A percentile compares a stretch with the other conserved stretches of the same genome.
Conservation (phyloP, 2,113 vertebrate genomes). For the Dipodomys ordii region DNA sequence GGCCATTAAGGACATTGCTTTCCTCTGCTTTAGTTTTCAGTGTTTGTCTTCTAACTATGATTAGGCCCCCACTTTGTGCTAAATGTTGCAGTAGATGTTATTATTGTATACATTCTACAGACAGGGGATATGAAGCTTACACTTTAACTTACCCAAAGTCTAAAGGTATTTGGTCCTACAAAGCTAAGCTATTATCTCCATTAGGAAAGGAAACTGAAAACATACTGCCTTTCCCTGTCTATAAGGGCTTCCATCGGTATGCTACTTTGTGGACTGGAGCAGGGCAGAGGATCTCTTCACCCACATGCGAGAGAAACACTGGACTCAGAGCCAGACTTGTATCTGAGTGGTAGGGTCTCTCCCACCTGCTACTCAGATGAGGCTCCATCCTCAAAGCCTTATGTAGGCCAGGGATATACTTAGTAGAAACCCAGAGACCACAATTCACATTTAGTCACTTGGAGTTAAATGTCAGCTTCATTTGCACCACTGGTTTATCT, state of each 20-base stretch:
- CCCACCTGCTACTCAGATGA: background rate
- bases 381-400: too few species aligned
- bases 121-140: background rate
- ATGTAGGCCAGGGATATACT: too few species aligned
- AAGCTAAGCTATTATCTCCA: background rate
- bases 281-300: background rate
- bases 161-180: background rate
- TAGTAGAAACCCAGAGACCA: background rate
- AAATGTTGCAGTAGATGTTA: background rate
- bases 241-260: background rate
- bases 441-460: background rate
- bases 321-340: background rate
- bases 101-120: background rate
- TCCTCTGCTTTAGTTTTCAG: background rate
- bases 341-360: background rate
- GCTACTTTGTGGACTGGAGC: background rate
- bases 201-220: background rate
- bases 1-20: background rate
- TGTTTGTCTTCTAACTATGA: conserved; percentile 14
- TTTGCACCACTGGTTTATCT: conserved; percentile 62
- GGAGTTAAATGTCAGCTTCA: conserved; percentile 54
- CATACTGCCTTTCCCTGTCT: background rate
- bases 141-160: background rate
- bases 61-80: background rate
- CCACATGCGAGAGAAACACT: background rate